These are phyloP conservation scores for Notechis scutatus DNA, from an alignment of 2,113 vertebrate species.

Conservation along the genomic window DNA sequence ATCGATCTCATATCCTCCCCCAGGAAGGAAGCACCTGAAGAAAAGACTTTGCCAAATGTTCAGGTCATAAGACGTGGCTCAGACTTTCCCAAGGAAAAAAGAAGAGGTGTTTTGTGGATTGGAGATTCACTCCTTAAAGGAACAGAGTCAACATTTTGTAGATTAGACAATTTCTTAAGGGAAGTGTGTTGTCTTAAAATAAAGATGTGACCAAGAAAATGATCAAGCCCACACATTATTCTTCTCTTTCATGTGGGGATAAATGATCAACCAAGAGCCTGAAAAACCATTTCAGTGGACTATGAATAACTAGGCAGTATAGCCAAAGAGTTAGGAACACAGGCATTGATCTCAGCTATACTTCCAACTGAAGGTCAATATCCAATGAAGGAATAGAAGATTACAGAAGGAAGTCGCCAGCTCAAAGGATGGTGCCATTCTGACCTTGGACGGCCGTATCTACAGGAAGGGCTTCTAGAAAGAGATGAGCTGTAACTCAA, in stretches of 20 bases:
- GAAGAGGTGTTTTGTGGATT: no score
- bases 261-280: neutral
- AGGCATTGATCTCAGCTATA: neutral
- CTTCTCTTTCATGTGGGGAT: no score
- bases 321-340: neutral
- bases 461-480: neutral
- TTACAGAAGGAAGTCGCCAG: neutral
- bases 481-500: neutral
- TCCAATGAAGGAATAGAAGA: neutral
- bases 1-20: no score
- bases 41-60: no score
- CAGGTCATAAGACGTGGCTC: no score
- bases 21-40: no score
- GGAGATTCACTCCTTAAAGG: no score
- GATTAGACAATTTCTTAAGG: neutral
- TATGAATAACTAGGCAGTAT: neutral
- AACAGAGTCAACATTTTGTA: no score
- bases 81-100: no score
- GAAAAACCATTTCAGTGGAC: neutral
- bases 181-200: neutral
- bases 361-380: neutral
- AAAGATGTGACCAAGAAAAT: neutral
- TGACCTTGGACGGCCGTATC: neutral
- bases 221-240: no score
- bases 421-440: neutral